A percentile compares a stretch with the other conserved stretches of the same genome.
phyloP scores from a whole-genome alignment of 2,888 invertebrate species.

The Colletes collaris region DNA sequence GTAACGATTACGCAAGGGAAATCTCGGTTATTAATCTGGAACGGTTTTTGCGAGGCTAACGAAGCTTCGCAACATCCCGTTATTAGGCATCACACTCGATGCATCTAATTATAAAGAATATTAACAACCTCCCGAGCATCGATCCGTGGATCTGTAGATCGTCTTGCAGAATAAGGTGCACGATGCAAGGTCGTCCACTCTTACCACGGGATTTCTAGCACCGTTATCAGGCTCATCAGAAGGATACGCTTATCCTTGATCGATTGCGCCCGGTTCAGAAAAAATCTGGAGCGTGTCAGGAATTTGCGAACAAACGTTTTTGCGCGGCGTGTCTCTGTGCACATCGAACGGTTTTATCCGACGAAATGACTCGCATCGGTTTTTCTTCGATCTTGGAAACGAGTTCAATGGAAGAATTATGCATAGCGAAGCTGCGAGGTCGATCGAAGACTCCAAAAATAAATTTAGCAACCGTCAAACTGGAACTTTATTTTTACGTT shows the following conservation, averaged over 20 bases:
- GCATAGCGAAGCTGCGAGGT: not conserved
- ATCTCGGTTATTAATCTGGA: conserved; percentile 52
- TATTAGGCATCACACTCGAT: conserved; percentile 24
- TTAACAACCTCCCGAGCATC: conserved; percentile 32
- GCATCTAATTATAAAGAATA: conserved; percentile 36
- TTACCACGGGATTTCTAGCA: conserved; percentile 35
- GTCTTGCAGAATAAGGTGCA: conserved; percentile 50
- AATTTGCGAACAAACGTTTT: conserved; percentile 14
- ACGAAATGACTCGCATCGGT: not conserved
- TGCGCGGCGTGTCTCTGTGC: not conserved
- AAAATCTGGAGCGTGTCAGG: conserved; percentile 37
- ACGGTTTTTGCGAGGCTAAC: conserved; percentile 39
- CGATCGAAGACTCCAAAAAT: not conserved
- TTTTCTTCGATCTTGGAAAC: conserved; percentile 5
- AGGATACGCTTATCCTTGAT: conserved; percentile 53
- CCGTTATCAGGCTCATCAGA: conserved; percentile 45
- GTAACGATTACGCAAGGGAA: conserved; percentile 37
- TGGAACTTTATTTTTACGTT: too few relatives aligned
- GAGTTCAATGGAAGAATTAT: not conserved
- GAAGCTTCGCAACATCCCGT: conserved; percentile 37
- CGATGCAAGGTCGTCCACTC: conserved; percentile 61
- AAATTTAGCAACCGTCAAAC: too few relatives aligned
- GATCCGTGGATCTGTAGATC: conserved; percentile 42
- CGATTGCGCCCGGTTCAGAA: conserved; percentile 7
- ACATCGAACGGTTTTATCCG: not conserved